phyloP scores from a whole-genome alignment of 2,888 invertebrate genomes.

The Chelonus formosanus region DNA sequence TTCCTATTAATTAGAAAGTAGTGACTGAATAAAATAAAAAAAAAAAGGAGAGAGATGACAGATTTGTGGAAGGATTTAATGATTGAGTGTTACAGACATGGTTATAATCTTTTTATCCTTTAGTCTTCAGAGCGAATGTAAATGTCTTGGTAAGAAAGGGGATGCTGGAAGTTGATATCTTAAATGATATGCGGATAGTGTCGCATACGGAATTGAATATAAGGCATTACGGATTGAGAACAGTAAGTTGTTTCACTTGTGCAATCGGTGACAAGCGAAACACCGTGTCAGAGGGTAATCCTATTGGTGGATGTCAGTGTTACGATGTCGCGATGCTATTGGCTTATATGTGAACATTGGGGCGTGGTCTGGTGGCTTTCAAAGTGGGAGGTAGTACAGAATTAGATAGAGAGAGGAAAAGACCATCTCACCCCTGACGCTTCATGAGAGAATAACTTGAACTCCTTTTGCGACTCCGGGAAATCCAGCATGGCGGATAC shows the following conservation, averaged over 20 bases:
- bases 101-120: no score
- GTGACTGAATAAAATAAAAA: no score
- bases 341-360: constrained; percentile 49
- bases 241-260: constrained; percentile 19
- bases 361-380: constrained; percentile 53
- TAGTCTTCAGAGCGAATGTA: no score
- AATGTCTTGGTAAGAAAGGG: neutral
- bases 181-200: neutral
- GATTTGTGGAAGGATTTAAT: no score
- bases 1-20: no score
- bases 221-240: neutral
- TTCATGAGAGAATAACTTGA: constrained; percentile 26
- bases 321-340: constrained; percentile 61
- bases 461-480: constrained; percentile 28
- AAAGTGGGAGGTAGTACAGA: constrained; percentile 16
- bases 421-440: constrained; percentile 21
- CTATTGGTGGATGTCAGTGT: constrained; percentile 64
- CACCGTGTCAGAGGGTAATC: constrained; percentile 66
- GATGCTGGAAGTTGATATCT: constrained; percentile 1
- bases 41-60: no score
- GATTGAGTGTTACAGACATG: no score
- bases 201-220: neutral
- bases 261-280: constrained; percentile 61
- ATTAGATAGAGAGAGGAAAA: constrained; percentile 8
- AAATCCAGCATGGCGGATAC: constrained; percentile 58